A percentile compares a stretch with the other conserved stretches of the same genome.
phyloP scores from a whole-genome alignment of 2,888 invertebrate genomes.

The Orchestes rusci region DNA sequence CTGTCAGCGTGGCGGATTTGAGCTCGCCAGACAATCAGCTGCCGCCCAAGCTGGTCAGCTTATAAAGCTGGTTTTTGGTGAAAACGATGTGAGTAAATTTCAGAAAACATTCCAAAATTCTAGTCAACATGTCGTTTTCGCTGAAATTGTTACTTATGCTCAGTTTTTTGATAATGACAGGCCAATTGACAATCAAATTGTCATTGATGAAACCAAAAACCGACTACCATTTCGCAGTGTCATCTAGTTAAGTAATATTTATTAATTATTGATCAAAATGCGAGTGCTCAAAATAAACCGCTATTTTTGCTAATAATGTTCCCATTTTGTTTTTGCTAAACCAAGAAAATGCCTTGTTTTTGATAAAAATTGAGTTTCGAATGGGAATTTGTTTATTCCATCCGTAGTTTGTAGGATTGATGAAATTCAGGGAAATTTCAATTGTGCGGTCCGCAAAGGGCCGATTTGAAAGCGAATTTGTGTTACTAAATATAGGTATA shows the following conservation, averaged over 20 bases:
- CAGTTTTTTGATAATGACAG: no score
- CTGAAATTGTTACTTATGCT: not conserved
- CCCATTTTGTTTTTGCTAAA: slow-evolving; percentile 37
- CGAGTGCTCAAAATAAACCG: slow-evolving; percentile 22
- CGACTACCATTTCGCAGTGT: no score
- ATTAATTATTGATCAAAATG: no score
- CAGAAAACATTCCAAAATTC: no score
- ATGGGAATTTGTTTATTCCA: no score
- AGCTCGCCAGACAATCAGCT: slow-evolving; percentile 68
- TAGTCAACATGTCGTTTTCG: slow-evolving; percentile 11
- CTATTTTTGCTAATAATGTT: slow-evolving; percentile 32
- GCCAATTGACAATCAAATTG: no score
- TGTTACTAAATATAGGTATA: slow-evolving; percentile 43
- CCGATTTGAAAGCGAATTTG: slow-evolving; percentile 41
- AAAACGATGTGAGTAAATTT: not conserved
- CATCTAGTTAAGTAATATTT: no score
- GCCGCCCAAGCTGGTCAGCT: slow-evolving; percentile 73
- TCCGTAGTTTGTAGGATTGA: no score
- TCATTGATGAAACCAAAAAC: no score
- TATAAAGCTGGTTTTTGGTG: slow-evolving; percentile 49
- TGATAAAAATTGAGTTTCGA: no score
- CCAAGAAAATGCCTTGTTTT: slow-evolving; percentile 36
- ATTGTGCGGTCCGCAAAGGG: not conserved
- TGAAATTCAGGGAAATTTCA: slow-evolving; percentile 3
- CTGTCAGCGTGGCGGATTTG: slow-evolving; percentile 47